These are phyloP conservation scores for Tipula vernalis DNA, from an alignment of 2,888 invertebrate species.

Conservation along the genomic window DNA sequence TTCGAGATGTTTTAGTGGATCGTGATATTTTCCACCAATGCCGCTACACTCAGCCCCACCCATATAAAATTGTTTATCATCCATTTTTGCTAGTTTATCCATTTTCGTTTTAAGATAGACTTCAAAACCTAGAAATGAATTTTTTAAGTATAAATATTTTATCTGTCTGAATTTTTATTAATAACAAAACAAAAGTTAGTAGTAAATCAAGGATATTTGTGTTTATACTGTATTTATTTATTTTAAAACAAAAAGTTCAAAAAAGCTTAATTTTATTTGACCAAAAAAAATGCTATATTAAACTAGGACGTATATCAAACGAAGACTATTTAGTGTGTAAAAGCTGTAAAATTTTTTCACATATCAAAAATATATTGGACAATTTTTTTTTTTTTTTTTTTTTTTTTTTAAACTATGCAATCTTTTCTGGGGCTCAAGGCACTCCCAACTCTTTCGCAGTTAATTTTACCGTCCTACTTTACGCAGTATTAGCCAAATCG, in stretches of 20 bases:
- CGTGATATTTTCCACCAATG: not conserved
- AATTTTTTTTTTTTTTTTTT: no score
- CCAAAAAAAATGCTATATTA: not conserved
- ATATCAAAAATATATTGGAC: not conserved
- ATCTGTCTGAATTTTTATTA: not conserved
- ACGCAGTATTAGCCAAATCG: no score
- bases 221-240: not conserved
- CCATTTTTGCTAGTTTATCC: constrained; percentile 23
- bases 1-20: not conserved
- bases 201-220: not conserved
- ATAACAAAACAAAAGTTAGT: not conserved
- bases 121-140: constrained; percentile 28
- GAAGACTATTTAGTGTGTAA: not conserved
- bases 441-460: no score
- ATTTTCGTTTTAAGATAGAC: constrained; percentile 32
- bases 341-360: not conserved
- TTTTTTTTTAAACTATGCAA: no score
- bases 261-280: not conserved
- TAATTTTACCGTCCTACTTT: no score
- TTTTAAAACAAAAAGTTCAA: not conserved
- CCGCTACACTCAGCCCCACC: not conserved
- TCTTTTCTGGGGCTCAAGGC: no score
- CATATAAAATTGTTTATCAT: constrained; percentile 16
- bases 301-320: not conserved
- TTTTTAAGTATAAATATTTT: not conserved